Evolutionary conservation across 2,888 invertebrate genomes (phyloP), one percentile per base, ranked within the genome.

Genomic region (Leucoptera coffeella): DNA sequence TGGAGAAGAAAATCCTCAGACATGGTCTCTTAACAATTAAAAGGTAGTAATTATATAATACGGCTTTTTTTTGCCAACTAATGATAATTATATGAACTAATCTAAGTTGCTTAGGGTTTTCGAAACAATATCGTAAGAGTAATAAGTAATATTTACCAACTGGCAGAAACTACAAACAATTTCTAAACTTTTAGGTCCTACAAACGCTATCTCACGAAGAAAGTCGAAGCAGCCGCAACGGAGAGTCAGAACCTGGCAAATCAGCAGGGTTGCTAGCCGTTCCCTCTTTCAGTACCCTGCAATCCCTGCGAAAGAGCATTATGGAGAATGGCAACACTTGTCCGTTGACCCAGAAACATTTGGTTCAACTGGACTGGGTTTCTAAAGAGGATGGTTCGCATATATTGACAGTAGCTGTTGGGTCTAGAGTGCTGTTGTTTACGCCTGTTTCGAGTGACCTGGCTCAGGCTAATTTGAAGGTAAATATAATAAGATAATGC

Each of bases 311-410:
- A 30, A 88, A 85, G 50, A 88, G 89, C 22, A 91, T 92, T 21
- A 87, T 88, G 39, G 91, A 92, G 54, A 88, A 90, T 48, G 92
- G 91, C 3, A 92, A 91, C 50, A 90, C 90, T 1, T 91, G 90
- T 42, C 89, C 90, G 0, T 53, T 92, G 19, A 90, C 90, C 0
- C 92, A 92, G 49, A 92, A 92, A 53, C 91, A 92, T 56, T 69
- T 94, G 14, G 94, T 96, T 1, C 95, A 95, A 47, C 64, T 97
- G 20, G 99, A 99, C 61, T 99, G 99, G 99, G 96, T 97, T 8
- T 95, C 96, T 0, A 94, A 96, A 39, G 99, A 99, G 56, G 97
- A 99, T 50, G 99, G 99, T 1, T 92, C 94, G 0, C 97, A 99
- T 52, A 91, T 99, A 40, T 60, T 99, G 20, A 97, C 99, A 0